These are phyloP conservation scores for Chroicocephalus ridibundus DNA, from an alignment of 2,113 vertebrate species.

Conservation along the genomic window DNA sequence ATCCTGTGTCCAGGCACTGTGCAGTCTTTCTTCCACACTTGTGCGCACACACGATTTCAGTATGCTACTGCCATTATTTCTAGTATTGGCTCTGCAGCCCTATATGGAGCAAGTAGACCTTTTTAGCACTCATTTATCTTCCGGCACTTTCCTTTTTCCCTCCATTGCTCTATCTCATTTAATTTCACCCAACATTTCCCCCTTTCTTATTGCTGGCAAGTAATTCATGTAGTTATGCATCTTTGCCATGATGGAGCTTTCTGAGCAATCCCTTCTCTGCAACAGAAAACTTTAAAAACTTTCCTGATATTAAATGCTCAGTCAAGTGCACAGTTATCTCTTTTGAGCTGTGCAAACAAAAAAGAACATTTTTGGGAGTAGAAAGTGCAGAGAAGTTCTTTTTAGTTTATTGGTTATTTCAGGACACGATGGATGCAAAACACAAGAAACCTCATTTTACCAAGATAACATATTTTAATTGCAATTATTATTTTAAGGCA, in stretches of 20 bases:
- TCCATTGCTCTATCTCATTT: slow-evolving; percentile 57
- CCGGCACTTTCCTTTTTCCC: slow-evolving; percentile 45
- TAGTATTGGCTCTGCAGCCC: not conserved
- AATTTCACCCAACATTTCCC: slow-evolving; percentile 73
- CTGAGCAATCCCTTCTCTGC: slow-evolving; percentile 52
- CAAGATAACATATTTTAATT: not conserved
- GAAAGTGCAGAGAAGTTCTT: not conserved
- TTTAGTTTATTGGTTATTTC: not conserved
- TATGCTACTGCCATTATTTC: not conserved
- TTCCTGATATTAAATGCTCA: slow-evolving; percentile 65
- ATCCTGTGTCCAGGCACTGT: not conserved
- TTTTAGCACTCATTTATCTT: slow-evolving; percentile 33
- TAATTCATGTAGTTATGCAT: slow-evolving; percentile 64
- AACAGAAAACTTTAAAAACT: slow-evolving; percentile 56
- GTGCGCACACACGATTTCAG: fast-evolving
- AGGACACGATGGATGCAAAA: not conserved
- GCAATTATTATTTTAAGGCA: not conserved
- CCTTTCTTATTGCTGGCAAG: slow-evolving; percentile 68
- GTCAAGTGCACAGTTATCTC: not conserved
- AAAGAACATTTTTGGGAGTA: not conserved
- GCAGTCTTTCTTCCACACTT: not conserved
- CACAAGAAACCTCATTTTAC: not conserved
- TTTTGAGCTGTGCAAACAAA: not conserved
- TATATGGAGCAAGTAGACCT: not conserved
- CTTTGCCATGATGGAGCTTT: slow-evolving; percentile 49